Conservation (phyloP, 2,113 vertebrate genomes). For the Athene noctua region DNA sequence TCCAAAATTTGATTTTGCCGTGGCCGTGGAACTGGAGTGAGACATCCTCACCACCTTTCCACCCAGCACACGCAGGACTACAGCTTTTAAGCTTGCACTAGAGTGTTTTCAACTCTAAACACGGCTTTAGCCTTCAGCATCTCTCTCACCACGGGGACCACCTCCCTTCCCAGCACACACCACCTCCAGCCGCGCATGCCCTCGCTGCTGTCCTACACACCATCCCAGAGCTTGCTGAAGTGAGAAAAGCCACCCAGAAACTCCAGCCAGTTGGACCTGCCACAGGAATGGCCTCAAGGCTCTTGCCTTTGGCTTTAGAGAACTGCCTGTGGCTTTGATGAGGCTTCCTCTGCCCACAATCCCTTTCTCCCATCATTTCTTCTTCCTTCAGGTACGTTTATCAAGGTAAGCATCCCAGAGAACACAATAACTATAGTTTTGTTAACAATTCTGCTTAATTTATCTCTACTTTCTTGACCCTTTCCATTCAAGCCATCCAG, state of each 20-base stretch:
- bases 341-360: background rate
- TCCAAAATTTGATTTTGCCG: background rate
- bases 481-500: background rate
- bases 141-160: background rate
- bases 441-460: background rate
- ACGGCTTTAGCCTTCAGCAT: background rate
- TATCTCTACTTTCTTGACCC: background rate
- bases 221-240: background rate
- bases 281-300: background rate
- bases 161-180: background rate
- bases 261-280: background rate
- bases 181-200: background rate
- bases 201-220: background rate
- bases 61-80: background rate
- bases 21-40: background rate
- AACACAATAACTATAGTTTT: background rate
- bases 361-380: background rate
- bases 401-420: background rate
- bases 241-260: background rate
- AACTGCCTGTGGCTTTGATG: background rate
- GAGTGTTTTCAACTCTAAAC: background rate
- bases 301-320: background rate
- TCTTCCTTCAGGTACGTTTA: background rate
- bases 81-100: background rate
- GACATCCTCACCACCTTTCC: background rate